phyloP scores from a whole-genome alignment of 2,797 vertebrate genomes.

The Acanthurus lineatus region DNA sequence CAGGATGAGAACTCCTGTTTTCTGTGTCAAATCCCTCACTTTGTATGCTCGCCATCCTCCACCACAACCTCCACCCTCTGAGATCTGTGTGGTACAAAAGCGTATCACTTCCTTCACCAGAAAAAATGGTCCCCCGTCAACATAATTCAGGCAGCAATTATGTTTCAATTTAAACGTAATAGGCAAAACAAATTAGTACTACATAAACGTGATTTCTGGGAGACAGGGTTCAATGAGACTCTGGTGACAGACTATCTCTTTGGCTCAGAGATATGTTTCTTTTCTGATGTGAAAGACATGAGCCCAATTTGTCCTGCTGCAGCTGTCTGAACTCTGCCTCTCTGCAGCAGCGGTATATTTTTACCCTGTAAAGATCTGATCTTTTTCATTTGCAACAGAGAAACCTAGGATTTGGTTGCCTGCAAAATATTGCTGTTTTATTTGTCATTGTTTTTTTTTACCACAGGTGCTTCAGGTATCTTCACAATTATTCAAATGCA shows the following conservation, averaged over 20 bases:
- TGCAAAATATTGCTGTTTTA: constrained; percentile 13
- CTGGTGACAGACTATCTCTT: constrained; percentile 14
- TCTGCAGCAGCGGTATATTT: constrained; percentile 13
- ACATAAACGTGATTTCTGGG: background rate
- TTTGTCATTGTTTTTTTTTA: background rate
- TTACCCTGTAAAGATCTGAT: background rate
- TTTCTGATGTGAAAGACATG: constrained; percentile 34
- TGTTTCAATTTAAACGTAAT: constrained; percentile 16
- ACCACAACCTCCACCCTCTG: background rate
- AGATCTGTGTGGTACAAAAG: background rate
- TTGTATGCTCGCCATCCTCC: background rate
- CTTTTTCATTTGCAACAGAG: constrained; percentile 15
- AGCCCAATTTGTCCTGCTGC: constrained; percentile 23
- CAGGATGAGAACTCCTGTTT: background rate
- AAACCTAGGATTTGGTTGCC: background rate
- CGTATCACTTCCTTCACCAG: background rate
- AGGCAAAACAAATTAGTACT: constrained; percentile 5
- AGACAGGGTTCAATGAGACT: constrained; percentile 13
- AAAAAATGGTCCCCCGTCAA: background rate
- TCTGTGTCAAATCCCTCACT: background rate
- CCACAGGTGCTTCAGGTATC: background rate
- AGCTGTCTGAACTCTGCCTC: constrained; percentile 17
- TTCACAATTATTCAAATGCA: constrained; percentile 9
- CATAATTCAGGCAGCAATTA: constrained; percentile 10
- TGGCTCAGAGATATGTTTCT: constrained; percentile 8